These are phyloP conservation scores for Sebastes alutus DNA, from an alignment of 2,797 vertebrate species.

Conservation along the genomic window DNA sequence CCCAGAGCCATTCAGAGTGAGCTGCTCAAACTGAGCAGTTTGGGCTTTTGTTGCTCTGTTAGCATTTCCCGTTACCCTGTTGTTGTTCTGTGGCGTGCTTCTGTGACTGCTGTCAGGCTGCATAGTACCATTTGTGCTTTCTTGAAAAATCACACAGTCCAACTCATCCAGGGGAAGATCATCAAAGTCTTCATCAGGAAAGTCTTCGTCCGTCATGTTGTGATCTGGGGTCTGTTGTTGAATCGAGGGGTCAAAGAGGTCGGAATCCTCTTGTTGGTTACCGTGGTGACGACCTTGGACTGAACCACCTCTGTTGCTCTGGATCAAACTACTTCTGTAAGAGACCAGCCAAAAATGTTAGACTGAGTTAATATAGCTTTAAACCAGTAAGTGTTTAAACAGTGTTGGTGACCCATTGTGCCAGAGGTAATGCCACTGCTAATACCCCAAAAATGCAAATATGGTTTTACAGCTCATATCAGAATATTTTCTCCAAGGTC, in stretches of 20 bases:
- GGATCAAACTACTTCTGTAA: slow-evolving; percentile 29
- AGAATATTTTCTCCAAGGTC: neutral
- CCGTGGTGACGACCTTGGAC: neutral
- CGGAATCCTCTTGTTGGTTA: slow-evolving; percentile 5
- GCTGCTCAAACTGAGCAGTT: slow-evolving; percentile 14
- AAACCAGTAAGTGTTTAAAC: neutral
- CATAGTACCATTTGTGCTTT: slow-evolving; percentile 44
- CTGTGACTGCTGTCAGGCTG: slow-evolving; percentile 39
- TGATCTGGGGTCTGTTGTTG: slow-evolving; percentile 34
- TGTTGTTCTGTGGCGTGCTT: slow-evolving; percentile 3
- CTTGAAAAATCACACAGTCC: slow-evolving; percentile 84
- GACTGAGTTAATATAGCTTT: neutral
- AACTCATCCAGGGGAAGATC: slow-evolving; percentile 87
- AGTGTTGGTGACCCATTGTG: neutral
- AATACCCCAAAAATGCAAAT: neutral
- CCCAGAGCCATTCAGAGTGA: neutral
- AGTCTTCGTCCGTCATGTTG: slow-evolving; percentile 47
- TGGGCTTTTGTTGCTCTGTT: neutral
- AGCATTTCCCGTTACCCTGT: slow-evolving; percentile 2
- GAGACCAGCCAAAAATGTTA: neutral
- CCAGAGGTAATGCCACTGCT: neutral
- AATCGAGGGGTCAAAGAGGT: neutral
- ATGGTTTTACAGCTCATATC: neutral
- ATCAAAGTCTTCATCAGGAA: slow-evolving; percentile 85
- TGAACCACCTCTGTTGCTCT: slow-evolving; percentile 31